phyloP scores from a whole-genome alignment of 2,797 vertebrate genomes.

The Chromis chromis region DNA sequence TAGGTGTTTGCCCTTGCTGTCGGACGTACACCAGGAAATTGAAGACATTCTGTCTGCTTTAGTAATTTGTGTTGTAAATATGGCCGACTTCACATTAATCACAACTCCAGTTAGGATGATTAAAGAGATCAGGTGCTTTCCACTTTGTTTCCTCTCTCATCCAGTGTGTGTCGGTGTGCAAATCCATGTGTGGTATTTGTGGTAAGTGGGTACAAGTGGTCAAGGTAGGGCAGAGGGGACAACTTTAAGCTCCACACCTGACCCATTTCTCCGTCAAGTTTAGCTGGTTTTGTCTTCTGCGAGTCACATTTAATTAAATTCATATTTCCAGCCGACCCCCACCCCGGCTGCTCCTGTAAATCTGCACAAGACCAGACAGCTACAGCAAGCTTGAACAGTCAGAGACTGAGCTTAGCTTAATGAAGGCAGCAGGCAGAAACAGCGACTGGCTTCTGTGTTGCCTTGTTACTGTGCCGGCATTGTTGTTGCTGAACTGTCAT shows the following conservation, averaged over 20 bases:
- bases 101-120: slow-evolving; percentile 45
- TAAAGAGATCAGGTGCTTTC: slow-evolving; percentile 60
- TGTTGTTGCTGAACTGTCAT: slow-evolving; percentile 18
- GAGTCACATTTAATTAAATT: slow-evolving; percentile 60
- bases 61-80: slow-evolving; percentile 61
- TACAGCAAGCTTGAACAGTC: slow-evolving; percentile 30
- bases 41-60: slow-evolving; percentile 28
- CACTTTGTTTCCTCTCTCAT: slow-evolving; percentile 30
- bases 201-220: slow-evolving; percentile 16
- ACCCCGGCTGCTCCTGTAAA: slow-evolving; percentile 37
- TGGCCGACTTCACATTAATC: slow-evolving; percentile 64
- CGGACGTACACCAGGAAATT: slow-evolving; percentile 18
- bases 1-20: slow-evolving; percentile 55
- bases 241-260: slow-evolving; percentile 39
- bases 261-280: slow-evolving; percentile 61
- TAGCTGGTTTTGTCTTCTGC: slow-evolving; percentile 57
- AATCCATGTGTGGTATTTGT: slow-evolving; percentile 1
- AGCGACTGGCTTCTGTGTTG: slow-evolving; percentile 32
- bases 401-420: slow-evolving; percentile 48
- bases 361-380: slow-evolving; percentile 43
- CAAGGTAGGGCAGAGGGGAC: neutral
- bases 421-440: slow-evolving; percentile 48
- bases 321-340: slow-evolving; percentile 43
- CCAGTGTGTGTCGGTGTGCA: slow-evolving; percentile 9
- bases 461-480: slow-evolving; percentile 34